Conservation (phyloP, 1,140 invertebrate species). For the Rhopalosiphum maidis region DNA sequence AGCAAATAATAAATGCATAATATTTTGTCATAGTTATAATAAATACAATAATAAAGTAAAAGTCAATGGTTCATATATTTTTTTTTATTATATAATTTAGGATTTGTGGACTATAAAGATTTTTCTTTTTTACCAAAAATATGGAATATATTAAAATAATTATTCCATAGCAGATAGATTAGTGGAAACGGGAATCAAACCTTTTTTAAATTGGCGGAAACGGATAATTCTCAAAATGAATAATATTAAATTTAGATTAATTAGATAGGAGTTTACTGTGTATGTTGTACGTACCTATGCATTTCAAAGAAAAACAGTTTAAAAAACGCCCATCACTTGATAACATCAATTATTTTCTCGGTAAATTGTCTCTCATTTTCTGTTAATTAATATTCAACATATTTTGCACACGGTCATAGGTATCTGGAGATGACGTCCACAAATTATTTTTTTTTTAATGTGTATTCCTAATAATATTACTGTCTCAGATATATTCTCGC, state of each 20-base stretch:
- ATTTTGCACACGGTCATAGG: not conserved
- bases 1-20: too few relatives aligned
- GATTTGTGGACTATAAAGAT: too few relatives aligned
- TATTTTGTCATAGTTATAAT: too few relatives aligned
- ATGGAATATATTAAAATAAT: too few relatives aligned
- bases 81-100: too few relatives aligned
- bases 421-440: not conserved
- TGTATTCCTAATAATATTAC: not conserved
- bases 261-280: not conserved
- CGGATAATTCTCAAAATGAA: too few relatives aligned
- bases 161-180: too few relatives aligned
- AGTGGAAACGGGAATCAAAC: too few relatives aligned
- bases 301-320: not conserved
- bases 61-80: too few relatives aligned
- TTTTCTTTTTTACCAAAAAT: too few relatives aligned
- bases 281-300: not conserved
- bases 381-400: not conserved
- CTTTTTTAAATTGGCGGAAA: too few relatives aligned
- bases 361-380: not conserved
- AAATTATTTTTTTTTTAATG: not conserved
- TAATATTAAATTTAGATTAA: not conserved
- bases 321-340: not conserved
- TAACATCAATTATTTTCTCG: not conserved
- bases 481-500: not conserved
- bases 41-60: too few relatives aligned